These are phyloP conservation scores for Muscicapa adusta DNA, from an alignment of 2,113 vertebrate genomes.

Conservation along the genomic window DNA sequence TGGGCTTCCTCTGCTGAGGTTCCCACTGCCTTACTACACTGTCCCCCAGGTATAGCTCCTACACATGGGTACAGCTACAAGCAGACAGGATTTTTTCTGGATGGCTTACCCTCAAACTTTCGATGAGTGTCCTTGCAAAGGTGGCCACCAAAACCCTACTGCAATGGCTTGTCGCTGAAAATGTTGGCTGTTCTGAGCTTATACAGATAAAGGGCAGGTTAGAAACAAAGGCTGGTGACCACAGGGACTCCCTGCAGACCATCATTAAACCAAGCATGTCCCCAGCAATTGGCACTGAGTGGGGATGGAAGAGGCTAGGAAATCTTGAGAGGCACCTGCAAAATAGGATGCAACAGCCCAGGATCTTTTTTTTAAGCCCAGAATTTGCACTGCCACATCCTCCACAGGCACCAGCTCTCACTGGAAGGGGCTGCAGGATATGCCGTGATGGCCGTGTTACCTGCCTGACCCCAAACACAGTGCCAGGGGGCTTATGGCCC, in stretches of 20 bases:
- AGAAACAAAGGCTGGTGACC: neutral
- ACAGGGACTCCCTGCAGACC: neutral
- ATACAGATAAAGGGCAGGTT: accelerated
- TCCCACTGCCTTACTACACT: neutral
- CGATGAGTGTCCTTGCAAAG: neutral
- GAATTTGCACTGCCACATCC: accelerated
- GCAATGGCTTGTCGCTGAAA: accelerated
- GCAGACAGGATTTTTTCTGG: neutral
- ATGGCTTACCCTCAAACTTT: neutral
- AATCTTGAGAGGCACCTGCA: neutral
- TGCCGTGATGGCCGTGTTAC: accelerated
- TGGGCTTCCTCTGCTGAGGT: neutral
- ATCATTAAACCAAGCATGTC: neutral
- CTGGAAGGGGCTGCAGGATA: neutral
- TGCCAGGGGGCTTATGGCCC: neutral
- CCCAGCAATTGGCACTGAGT: accelerated
- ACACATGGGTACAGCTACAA: accelerated
- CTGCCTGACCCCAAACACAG: accelerated
- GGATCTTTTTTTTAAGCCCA: neutral
- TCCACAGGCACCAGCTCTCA: neutral
- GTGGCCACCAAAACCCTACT: neutral
- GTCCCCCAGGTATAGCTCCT: neutral
- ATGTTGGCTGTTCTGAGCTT: neutral
- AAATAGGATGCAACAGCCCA: neutral
- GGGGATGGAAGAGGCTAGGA: neutral